Base-by-base conservation (phyloP, 2,797 vertebrate genomes). In the Yasuhikotakia modesta region DNA sequence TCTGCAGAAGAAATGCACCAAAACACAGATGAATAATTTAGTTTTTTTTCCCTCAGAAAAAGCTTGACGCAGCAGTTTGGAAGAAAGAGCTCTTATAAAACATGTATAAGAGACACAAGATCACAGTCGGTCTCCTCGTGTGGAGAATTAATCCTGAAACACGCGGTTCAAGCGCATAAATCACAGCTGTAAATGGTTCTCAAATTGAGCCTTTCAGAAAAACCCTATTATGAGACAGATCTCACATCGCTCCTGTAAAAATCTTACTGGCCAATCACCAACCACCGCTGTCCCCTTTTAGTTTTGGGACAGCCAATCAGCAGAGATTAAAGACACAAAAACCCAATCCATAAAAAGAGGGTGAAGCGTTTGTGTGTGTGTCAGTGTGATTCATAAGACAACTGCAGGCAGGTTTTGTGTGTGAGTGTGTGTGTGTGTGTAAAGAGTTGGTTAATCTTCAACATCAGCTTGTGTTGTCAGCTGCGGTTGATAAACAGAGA, bases 1-100 rank as follows among this genome's bases (percentile, higher is more conserved):
- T 79, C 76, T 88, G 85, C 84, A 82, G 75, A 76, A 32, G 63
- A 48, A 89, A 88, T 84, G 86, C 89, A 89, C 87, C 89, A 91
- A 91, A 91, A 92, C 86, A 92, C 77, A 83, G 85, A 90, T 92
- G 85, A 90, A 93, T 92, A 89, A 93, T 92, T 93, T 89, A 91
- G 83, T 87, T 81, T 63, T 66, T 84, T 73, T 79, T 78, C 81
- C 50, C 82, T 83, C 85, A 85, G 87, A 88, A 90, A 91, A 87
- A 32, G 86, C 84, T 90, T 92, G 89, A 92, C 89, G 90, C 84
- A 81, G 91, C 93, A 93, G 87, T 91, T 91, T 88, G 86, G 79
- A 61, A 83, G 73, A 81, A 78, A 79, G 64, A 22, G 17, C 55
- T 58, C 71, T 73, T 84, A 90, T 91, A n/a, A 88, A 92, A 92